These are phyloP conservation scores for Phthorimaea operculella DNA, from an alignment of 1,140 invertebrate species.

Conservation along the genomic window DNA sequence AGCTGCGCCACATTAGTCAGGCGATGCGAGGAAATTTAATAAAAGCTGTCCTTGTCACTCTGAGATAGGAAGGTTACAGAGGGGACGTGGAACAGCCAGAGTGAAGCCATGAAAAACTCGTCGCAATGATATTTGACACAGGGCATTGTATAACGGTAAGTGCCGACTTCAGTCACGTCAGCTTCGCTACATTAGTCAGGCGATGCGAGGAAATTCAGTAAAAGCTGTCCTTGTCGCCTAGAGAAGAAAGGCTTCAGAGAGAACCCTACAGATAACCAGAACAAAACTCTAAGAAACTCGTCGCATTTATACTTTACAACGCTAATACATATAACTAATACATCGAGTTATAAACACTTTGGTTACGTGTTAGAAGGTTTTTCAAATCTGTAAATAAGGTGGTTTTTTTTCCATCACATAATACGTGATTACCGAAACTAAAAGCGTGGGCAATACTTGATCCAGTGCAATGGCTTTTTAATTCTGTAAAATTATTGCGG, in stretches of 20 bases:
- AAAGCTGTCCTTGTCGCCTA: constrained; percentile 50
- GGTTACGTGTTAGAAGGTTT: too few relatives aligned
- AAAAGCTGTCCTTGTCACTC: constrained; percentile 52
- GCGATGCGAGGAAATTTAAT: constrained; percentile 62
- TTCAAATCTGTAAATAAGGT: not conserved
- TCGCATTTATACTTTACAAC: too few relatives aligned
- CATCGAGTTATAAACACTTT: too few relatives aligned
- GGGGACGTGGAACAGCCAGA: too few relatives aligned
- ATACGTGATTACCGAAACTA: not conserved
- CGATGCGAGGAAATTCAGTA: constrained; percentile 63
- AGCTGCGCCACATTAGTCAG: constrained; percentile 61
- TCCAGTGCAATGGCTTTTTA: too few relatives aligned
- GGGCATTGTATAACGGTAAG: too few relatives aligned
- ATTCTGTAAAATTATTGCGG: too few relatives aligned
- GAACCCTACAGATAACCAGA: too few relatives aligned
- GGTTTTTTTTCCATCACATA: not conserved
- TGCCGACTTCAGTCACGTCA: constrained; percentile 31
- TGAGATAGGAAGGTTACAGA: constrained; percentile 8
- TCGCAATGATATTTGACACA: too few relatives aligned
- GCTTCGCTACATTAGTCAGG: constrained; percentile 59
- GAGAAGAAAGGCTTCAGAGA: constrained; percentile 5
- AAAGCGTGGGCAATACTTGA: not conserved
- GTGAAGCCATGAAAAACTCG: too few relatives aligned
- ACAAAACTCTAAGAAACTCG: too few relatives aligned
- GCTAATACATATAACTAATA: too few relatives aligned